These are phyloP conservation scores for Achlya flavicornis DNA, from an alignment of 2,888 invertebrate species.

Conservation along the genomic window DNA sequence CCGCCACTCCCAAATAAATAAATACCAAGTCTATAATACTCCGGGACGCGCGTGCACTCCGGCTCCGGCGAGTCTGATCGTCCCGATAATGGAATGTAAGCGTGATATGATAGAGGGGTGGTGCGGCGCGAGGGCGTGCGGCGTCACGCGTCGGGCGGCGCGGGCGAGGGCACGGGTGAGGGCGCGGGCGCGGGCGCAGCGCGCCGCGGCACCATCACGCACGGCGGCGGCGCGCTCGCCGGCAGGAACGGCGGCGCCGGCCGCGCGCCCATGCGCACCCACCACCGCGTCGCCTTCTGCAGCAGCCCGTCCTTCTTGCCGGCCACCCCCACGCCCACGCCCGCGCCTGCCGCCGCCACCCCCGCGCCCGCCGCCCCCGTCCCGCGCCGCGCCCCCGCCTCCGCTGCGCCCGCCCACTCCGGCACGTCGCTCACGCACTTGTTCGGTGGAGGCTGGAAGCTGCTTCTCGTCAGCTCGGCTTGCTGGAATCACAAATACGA, in stretches of 20 bases:
- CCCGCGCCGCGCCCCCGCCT: slow-evolving; percentile 39
- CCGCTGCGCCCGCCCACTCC: slow-evolving; percentile 76
- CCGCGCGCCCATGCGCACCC: slow-evolving; percentile 80
- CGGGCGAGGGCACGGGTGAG: slow-evolving; percentile 51
- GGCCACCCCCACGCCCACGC: slow-evolving; percentile 34
- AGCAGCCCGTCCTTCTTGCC: slow-evolving; percentile 80
- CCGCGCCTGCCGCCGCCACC: slow-evolving; percentile 30
- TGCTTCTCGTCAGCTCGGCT: slow-evolving; percentile 87
- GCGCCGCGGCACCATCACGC: slow-evolving; percentile 32
- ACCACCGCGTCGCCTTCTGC: slow-evolving; percentile 81
- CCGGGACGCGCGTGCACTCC: slow-evolving; percentile 67
- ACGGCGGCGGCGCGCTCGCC: slow-evolving; percentile 33
- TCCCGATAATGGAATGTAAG: slow-evolving; percentile 82
- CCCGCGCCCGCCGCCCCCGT: slow-evolving; percentile 41
- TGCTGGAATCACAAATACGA: slow-evolving; percentile 78
- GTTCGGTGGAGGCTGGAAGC: slow-evolving; percentile 87
- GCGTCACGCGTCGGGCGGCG: slow-evolving; percentile 46
- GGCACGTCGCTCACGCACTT: slow-evolving; percentile 88
- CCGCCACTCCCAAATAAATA: slow-evolving; percentile 73
- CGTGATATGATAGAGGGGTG: slow-evolving; percentile 67
- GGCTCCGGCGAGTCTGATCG: slow-evolving; percentile 60
- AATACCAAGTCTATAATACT: slow-evolving; percentile 80
- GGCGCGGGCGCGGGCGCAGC: slow-evolving; percentile 47
- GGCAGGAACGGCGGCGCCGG: slow-evolving; percentile 48
- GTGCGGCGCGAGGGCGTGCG: slow-evolving; percentile 35